phyloP scores from a whole-genome alignment of 2,113 vertebrate genomes.

The Ceyx melanurus region DNA sequence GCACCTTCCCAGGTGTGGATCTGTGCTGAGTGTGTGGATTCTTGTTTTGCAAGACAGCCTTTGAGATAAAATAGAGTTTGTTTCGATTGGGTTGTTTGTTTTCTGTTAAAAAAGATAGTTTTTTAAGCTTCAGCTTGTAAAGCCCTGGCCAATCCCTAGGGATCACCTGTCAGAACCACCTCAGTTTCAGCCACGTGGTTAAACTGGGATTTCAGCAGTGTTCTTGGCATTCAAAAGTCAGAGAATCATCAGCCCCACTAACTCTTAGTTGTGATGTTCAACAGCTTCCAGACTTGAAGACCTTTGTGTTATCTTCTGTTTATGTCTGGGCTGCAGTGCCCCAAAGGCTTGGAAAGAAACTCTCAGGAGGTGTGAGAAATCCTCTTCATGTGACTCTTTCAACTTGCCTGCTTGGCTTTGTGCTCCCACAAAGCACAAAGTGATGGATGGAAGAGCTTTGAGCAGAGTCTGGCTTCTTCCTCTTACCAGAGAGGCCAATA shows the following conservation, averaged over 20 bases:
- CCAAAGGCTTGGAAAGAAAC: neutral
- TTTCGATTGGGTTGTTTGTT: neutral
- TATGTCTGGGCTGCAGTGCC: neutral
- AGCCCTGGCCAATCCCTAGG: neutral
- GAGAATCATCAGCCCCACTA: neutral
- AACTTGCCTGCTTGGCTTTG: neutral
- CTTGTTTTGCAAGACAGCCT: neutral
- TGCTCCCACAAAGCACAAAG: neutral
- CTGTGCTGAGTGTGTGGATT: neutral
- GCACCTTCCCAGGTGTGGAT: neutral
- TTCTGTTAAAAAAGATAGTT: neutral
- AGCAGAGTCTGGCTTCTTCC: neutral
- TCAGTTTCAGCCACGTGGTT: neutral
- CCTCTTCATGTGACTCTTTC: neutral
- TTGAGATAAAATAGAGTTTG: neutral
- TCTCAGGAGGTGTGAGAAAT: slow-evolving; percentile 2
- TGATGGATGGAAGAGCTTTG: neutral
- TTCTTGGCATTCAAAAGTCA: neutral
- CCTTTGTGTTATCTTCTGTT: neutral
- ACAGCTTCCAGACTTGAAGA: neutral
- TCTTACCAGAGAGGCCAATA: neutral
- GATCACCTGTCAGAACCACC: neutral
- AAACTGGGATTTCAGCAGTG: neutral
- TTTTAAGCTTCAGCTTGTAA: neutral
- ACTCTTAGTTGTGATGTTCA: neutral